A percentile compares a stretch with the other conserved stretches of the same genome.
phyloP scores from a whole-genome alignment of 2,797 vertebrate species.

The Rhabdophis nuchalis region DNA sequence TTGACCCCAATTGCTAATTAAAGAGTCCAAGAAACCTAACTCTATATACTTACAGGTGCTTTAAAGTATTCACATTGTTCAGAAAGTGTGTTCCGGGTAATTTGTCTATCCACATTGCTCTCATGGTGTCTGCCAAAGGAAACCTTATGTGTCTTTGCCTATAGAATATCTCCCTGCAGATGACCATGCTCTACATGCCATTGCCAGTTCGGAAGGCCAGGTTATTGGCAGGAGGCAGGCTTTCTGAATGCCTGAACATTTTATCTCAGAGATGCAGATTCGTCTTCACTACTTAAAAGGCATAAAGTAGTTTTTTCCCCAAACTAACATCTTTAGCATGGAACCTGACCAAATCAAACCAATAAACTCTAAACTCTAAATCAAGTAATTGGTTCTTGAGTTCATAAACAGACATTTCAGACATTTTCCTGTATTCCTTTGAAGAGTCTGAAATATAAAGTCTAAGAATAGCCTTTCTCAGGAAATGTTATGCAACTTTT shows the following conservation, averaged over 20 bases:
- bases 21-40: background rate
- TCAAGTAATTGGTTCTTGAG: background rate
- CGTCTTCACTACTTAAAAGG: background rate
- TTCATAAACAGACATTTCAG: background rate
- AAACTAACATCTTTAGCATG: background rate
- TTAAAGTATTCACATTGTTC: background rate
- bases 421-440: background rate
- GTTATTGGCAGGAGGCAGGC: background rate
- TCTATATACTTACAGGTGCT: background rate
- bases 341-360: background rate
- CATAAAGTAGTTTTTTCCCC: background rate
- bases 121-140: background rate
- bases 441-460: background rate
- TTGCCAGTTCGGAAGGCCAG: background rate
- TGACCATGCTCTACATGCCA: background rate
- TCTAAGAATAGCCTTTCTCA: background rate
- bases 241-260: background rate
- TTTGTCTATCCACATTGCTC: background rate
- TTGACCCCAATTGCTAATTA: background rate
- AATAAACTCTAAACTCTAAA: too few relatives aligned
- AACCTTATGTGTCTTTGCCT: background rate
- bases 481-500: background rate
- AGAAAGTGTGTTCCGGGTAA: background rate
- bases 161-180: background rate
- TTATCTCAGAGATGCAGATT: background rate